A percentile compares a stretch with the other conserved stretches of the same genome.
These are phyloP conservation scores for Orthonyx spaldingii DNA, from an alignment of 2,113 vertebrate species.

Conservation along the genomic window DNA sequence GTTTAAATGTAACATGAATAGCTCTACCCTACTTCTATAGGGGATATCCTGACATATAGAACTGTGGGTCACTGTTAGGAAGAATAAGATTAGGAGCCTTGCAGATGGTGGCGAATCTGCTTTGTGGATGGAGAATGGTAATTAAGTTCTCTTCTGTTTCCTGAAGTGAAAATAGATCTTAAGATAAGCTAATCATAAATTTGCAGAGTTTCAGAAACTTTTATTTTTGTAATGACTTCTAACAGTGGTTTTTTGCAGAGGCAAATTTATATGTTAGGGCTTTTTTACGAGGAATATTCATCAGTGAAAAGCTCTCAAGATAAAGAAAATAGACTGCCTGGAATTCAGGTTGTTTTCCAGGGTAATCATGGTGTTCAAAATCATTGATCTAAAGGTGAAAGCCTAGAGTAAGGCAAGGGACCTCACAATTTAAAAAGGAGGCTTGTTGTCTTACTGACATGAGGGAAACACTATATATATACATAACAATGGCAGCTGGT, in stretches of 20 bases:
- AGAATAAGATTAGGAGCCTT: not conserved
- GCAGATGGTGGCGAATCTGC: not conserved
- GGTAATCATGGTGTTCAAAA: not conserved
- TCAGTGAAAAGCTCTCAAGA: not conserved
- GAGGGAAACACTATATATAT: not conserved
- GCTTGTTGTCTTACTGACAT: not conserved
- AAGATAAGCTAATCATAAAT: not conserved
- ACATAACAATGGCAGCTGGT: not conserved
- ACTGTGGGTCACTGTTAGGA: not conserved
- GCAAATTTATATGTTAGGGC: not conserved
- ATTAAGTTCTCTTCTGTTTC: not conserved
- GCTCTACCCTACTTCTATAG: not conserved
- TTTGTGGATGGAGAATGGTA: not conserved
- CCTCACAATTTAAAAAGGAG: not conserved
- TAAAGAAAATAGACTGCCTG: not conserved
- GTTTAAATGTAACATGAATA: not conserved
- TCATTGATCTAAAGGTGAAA: not conserved
- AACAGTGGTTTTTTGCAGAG: not conserved
- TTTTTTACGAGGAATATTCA: not conserved
- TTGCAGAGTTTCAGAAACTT: not conserved
- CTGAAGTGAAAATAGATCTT: not conserved
- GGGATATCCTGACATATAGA: not conserved
- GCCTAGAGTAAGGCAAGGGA: not conserved
- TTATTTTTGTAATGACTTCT: not conserved
- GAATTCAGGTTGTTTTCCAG: not conserved